Base-by-base conservation (phyloP, 2,797 vertebrate species). In the Helostoma temminkii region DNA sequence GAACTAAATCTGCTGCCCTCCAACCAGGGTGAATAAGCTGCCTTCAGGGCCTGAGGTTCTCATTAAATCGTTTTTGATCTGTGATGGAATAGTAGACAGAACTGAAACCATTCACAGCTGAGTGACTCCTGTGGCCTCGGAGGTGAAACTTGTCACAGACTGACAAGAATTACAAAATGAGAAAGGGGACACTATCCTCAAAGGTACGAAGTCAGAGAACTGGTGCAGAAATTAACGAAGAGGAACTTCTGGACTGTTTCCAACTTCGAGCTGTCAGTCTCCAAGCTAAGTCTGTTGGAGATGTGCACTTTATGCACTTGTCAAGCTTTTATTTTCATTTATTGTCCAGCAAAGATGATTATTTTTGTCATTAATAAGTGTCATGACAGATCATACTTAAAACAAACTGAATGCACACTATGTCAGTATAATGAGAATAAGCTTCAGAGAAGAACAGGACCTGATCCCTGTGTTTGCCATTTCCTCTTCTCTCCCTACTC, bases 61-160 rank as follows among this genome's bases (percentile, higher is more conserved):
- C 9, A 62, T 73, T 67, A 34, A 71, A 62, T 32, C 0, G 15
- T 43, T 16, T 75, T 25, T 42, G 4, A 54, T 53, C 19, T 67
- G 65, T 15, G 43, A 58, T 49, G 59, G 48, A 77, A 47, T 0
- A 24, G 45, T 62, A 50, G 24, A 72, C 21, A 59, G 5, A 30
- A 49, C 32, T 55, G 45, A 60, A 25, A 54, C 18, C 18, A 4
- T 61, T 57, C 19, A 60, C 21, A 49, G 60, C 39, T 37, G 36
- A 78, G 6, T 39, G 52, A 50, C 43, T 42, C 36, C 25, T 59
- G 26, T 58, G 45, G 60, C 52, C 74, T 73, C 56, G 25, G 48
- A 48, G 42, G 21, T 2, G 37, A 47, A 78, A 58, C 10, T 0
- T 66, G 49, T n/a, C 26, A 25, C 1, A 65, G 19, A 68, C 32